Percentiles rank a stretch among this genome's conserved stretches.
These are phyloP conservation scores for Brachylomia viminalis DNA, from an alignment of 2,888 invertebrate genomes.

Conservation along the genomic window DNA sequence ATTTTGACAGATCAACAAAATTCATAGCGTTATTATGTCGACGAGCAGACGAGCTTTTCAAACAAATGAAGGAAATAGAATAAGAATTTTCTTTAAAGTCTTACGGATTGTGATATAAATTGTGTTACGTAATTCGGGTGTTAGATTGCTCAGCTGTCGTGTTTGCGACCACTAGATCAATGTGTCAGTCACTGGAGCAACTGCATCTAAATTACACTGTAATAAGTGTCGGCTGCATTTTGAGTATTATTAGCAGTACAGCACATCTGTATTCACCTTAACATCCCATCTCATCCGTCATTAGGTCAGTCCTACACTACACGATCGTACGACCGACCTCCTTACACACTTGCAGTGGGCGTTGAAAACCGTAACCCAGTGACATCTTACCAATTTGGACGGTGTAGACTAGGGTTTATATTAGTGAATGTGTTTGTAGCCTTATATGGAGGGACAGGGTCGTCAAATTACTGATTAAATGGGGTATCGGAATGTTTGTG, in stretches of 20 bases:
- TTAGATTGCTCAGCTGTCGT: not conserved
- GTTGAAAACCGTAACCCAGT: slow-evolving; percentile 60
- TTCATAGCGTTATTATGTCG: not conserved
- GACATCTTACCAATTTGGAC: slow-evolving; percentile 54
- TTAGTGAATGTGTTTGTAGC: slow-evolving; percentile 14
- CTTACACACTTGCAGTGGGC: slow-evolving; percentile 61
- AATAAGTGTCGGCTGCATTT: not conserved
- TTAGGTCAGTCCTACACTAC: slow-evolving; percentile 44
- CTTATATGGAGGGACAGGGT: slow-evolving; percentile 27
- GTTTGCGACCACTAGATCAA: not conserved
- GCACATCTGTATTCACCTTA: slow-evolving; percentile 22
- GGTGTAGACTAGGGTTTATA: slow-evolving; percentile 15
- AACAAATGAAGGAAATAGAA: not conserved
- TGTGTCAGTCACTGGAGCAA: not conserved
- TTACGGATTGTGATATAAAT: not conserved
- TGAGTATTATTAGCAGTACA: not conserved
- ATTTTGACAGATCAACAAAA: not conserved
- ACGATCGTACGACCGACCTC: slow-evolving; percentile 36
- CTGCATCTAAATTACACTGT: not conserved
- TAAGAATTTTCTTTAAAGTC: not conserved
- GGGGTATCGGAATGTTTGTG: slow-evolving; percentile 25
- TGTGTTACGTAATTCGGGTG: not conserved
- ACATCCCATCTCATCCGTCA: slow-evolving; percentile 3
- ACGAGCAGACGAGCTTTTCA: not conserved
- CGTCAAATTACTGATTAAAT: not conserved